A percentile compares a stretch with the other conserved stretches of the same genome.
phyloP scores from a whole-genome alignment of 2,113 vertebrate genomes.

The Nematolebias whitei region DNA sequence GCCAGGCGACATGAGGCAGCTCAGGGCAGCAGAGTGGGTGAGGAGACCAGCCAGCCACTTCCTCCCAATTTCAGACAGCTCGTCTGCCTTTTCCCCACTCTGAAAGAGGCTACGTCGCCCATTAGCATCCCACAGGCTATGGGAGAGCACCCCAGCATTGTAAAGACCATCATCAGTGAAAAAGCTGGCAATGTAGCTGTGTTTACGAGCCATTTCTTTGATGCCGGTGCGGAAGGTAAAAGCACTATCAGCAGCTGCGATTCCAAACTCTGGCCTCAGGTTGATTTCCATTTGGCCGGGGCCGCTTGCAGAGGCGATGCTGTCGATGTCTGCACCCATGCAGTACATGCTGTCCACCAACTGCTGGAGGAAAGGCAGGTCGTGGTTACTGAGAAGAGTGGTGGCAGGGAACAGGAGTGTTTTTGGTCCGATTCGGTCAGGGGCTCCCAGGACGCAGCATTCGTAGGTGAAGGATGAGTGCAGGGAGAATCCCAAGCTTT shows the following conservation, averaged over 20 bases:
- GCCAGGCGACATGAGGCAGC: constrained; percentile 90
- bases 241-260: constrained; percentile 87
- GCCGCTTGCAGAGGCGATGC: constrained; percentile 87
- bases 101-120: constrained; percentile 86
- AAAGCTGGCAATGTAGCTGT: constrained; percentile 90
- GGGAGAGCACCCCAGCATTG: constrained; percentile 87
- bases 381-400: constrained; percentile 86
- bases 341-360: constrained; percentile 90
- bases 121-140: constrained; percentile 88
- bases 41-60: constrained; percentile 90
- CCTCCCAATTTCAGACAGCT: constrained; percentile 83
- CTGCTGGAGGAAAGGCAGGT: constrained; percentile 91
- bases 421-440: constrained; percentile 88
- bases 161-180: constrained; percentile 86
- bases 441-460: constrained; percentile 87
- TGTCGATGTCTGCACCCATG: constrained; percentile 90
- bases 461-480: constrained; percentile 90
- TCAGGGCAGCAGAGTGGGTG: constrained; percentile 88
- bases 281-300: constrained; percentile 93
- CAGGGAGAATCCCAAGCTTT: constrained; percentile 85
- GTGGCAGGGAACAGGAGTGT: constrained; percentile 88
- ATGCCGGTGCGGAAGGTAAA: constrained; percentile 93
- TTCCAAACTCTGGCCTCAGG: constrained; percentile 89
- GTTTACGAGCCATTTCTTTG: constrained; percentile 92
- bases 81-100: constrained; percentile 62